Evolutionary conservation across 2,113 vertebrate genomes (phyloP).

Genomic region (Pantherophis guttatus): DNA sequence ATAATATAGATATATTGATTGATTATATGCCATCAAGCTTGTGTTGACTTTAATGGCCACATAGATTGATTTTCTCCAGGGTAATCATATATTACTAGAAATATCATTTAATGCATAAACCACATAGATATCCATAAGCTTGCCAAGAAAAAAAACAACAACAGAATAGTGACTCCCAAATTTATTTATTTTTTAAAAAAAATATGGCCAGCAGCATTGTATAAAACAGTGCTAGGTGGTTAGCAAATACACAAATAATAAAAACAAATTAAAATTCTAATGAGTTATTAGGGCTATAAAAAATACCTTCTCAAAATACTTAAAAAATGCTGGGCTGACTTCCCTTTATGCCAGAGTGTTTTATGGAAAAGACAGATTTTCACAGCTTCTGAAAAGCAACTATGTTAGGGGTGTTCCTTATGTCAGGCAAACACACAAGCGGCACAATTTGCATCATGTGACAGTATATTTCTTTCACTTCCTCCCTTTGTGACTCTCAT

Average conservation of each 20-base stretch:
- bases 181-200: not conserved
- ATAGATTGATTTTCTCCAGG: not conserved
- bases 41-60: not conserved
- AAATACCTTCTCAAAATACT: not conserved
- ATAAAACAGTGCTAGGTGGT: not conserved
- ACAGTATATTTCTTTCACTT: not conserved
- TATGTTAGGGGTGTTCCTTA: not conserved
- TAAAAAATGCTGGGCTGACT: not conserved
- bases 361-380: not conserved
- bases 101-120: not conserved
- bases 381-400: not conserved
- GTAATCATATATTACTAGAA: not conserved
- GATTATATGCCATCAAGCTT: not conserved
- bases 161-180: not conserved
- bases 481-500: not conserved
- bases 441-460: not conserved
- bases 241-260: not conserved
- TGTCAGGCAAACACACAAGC: not conserved
- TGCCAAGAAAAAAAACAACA: not conserved
- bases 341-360: not conserved
- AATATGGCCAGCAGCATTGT: not conserved
- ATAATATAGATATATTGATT: not conserved
- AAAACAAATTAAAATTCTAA: not conserved
- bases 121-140: not conserved
- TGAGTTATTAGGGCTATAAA: not conserved